Base-by-base conservation (phyloP, 2,797 vertebrate species). In the Anableps anableps region DNA sequence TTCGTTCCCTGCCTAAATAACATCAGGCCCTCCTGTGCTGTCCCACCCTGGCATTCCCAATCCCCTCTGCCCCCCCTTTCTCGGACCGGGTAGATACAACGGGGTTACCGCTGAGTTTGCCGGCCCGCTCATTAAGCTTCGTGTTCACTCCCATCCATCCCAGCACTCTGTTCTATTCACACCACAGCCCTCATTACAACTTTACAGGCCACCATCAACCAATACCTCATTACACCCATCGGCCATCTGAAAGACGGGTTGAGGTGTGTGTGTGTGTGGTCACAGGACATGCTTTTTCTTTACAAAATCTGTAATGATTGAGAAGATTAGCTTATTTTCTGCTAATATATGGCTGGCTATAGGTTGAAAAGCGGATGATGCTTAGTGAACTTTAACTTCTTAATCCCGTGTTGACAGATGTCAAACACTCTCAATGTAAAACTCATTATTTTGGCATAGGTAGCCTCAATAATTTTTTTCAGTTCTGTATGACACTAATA, bases 201-300 rank as follows among this genome's bases (percentile, higher is more conserved):
- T 93, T 95, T 95, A 93, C 86, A 91, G 93, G 93, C 91, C 83
- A 74, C 91, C 92, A 90, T 93, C 92, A 91, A 66, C 85, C 87
- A 83, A 79, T 85, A 85, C 86, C 87, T 94, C 89, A 93, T 95
- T 94, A 93, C 88, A 85, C 85, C 83, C 48, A 82, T 87, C 80
- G 34, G 45, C 4, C 77, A 0, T 76, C 82, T 72, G 77, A 80
- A 87, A 77, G 86, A 84, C 41, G 4, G 13, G 7, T 60, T 0
- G 77, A 82, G 85, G 72, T 78, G 83, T 23, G 60, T 36, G 53
- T 55, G 81, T 89, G 87, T 92, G 86, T 86, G 90, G 87, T 85
- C 89, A 84, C 74, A 60, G 68, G 31, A 58, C 70, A 70, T 0
- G 10, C 21, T 17, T 81, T 80, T 77, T 80, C 84, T 85, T 85